Base-by-base conservation (phyloP, 2,888 invertebrate genomes). In the Aphodius sticticus region DNA sequence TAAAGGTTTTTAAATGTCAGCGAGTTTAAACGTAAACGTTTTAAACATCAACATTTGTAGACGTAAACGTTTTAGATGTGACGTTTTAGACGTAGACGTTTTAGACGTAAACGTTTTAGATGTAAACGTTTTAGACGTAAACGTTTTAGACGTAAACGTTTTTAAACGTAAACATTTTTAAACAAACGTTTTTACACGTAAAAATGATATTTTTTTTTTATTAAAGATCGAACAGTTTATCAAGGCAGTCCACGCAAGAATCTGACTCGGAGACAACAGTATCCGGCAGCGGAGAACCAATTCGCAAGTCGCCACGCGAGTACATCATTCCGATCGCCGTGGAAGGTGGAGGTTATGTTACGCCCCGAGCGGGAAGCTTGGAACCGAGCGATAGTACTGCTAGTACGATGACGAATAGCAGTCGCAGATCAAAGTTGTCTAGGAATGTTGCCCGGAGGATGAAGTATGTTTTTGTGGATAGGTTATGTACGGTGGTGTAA, bases 281-380 rank as follows among this genome's bases (percentile, higher is more conserved):
- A 12, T 89, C 91, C 6, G 84, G 87, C 4, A 91, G 91, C 26
- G 91, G 91, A 85, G 94, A 95, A 87, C 95, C 96, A 6, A 96
- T 96, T 86, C 94, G 95, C 87, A 97, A 96, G 90, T 96, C 96
- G 14, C 96, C 96, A 15, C 92, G 97, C 71, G 97, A 97, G 90
- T 96, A 96, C 87, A 96, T 97, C 86, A 97, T 97, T 89, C 97
- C 97, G n/a, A 97, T 97, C 86, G 96, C 96, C 16, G 95, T 97
- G 78, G 97, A 97, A 89, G 97, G 96, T 84, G 96, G 96, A 81
- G 96, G 96, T 81, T 96, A 94, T 88, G 95, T 95, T 6, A 95
- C 95, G 35, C 95, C 95, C 35, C 91, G 93, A 80, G 92, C 92
- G 81, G 94, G 95, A 83, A 95, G 95, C 87, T 90, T 95, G 80